Conservation (phyloP, 2,113 vertebrate genomes). For the Alaudala cheleensis region DNA sequence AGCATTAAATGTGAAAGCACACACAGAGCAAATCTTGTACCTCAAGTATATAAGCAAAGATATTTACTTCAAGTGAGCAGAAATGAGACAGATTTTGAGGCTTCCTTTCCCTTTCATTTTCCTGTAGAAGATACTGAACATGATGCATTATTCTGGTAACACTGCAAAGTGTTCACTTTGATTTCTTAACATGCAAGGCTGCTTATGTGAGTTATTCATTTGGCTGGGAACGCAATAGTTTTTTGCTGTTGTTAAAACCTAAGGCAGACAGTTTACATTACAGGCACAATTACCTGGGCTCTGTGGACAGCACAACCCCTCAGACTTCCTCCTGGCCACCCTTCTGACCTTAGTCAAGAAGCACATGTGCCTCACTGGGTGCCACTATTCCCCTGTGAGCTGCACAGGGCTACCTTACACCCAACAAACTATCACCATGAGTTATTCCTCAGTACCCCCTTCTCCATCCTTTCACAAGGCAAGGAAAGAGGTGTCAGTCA, state of each 20-base stretch:
- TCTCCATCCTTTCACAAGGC: neutral
- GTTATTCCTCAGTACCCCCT: neutral
- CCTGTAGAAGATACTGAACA: neutral
- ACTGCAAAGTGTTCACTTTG: neutral
- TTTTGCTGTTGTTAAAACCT: neutral
- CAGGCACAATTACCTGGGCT: neutral
- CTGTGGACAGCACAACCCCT: neutral
- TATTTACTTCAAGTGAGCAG: neutral
- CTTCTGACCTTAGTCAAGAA: neutral
- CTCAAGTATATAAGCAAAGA: neutral
- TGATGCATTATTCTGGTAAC: neutral
- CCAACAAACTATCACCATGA: neutral
- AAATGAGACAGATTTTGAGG: neutral
- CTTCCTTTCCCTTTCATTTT: neutral
- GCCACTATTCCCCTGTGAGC: neutral
- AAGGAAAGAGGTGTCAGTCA: neutral
- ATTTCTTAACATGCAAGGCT: neutral
- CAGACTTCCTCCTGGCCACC: neutral
- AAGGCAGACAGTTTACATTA: neutral
- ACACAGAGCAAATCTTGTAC: neutral
- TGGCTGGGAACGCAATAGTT: neutral
- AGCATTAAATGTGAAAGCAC: neutral
- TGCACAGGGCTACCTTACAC: rapidly evolving
- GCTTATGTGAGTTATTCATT: neutral
- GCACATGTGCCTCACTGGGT: neutral